Evolutionary conservation across 2,797 vertebrate species (phyloP), one percentile per base, ranked within the genome.

Genomic region (Scomberomorus guttatus): DNA sequence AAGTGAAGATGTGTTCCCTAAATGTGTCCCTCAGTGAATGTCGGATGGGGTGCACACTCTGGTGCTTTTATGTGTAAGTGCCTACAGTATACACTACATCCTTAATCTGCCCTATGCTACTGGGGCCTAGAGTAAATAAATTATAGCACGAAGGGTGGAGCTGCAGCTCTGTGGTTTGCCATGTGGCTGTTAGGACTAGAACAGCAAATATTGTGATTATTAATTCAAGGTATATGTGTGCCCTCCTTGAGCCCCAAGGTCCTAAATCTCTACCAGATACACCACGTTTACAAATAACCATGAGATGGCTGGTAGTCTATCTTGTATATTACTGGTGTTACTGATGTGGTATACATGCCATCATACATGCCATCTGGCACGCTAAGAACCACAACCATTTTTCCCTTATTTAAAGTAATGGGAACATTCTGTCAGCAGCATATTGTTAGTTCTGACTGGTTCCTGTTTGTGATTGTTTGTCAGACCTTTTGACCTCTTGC

Each of bases 401-500:
- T 12, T 25, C 25, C 24, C 51, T 77, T 27, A 70, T 69, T 72
- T 82, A 64, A 42, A 24, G 60, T 66, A 64, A 64, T 50, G 32
- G 29, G 79, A 90, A 67, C 78, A 75, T 57, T 80, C 58, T 86
- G 63, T 88, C 77, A 86, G 67, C 87, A 82, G 68, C 37, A 39
- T 78, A 81, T 85, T 90, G 77, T 88, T 81, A 65, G 81, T 77
- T 72, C 59, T 75, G 59, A 37, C 59, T 42, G 77, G 60, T 87
- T 89, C 77, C 79, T 37, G 37, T 37, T 37, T 37, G 83, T 80
- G 57, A 87, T 93, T 92, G 90, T 91, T 87, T 79, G 5, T 58
- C 2, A 11, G 80, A 87, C 76, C 84, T 87, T 92, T 92, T 91
- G 75, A 90, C 88, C 86, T 57, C 57, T 67, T 15, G 32, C 70